These are phyloP conservation scores for Ferdinandea cuprea DNA, from an alignment of 2,888 invertebrate species.

Conservation along the genomic window DNA sequence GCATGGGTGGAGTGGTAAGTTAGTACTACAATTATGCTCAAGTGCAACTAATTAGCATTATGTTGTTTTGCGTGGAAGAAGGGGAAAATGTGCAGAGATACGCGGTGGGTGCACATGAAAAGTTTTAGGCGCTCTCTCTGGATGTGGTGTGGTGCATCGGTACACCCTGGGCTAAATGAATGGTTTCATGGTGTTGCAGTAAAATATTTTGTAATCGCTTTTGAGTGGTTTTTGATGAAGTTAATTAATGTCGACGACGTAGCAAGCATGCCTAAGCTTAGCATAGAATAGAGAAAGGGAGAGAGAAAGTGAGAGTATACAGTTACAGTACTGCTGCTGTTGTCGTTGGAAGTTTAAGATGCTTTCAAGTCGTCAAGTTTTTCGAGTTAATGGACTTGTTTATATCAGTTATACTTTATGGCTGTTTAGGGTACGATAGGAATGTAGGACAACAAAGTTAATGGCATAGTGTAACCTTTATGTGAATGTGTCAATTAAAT, in stretches of 20 bases:
- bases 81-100: background rate
- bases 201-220: conserved; percentile 71
- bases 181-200: conserved; percentile 55
- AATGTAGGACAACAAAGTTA: conserved; percentile 8
- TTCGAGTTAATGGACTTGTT: conserved; percentile 31
- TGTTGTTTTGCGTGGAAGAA: conserved; percentile 23
- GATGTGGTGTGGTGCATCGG: conserved; percentile 7
- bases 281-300: no score
- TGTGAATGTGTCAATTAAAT: background rate
- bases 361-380: conserved; percentile 48
- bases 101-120: background rate
- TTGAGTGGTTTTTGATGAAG: conserved; percentile 71
- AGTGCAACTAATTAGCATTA: conserved; percentile 74
- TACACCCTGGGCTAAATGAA: conserved; percentile 20
- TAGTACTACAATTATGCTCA: conserved; percentile 67
- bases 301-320: background rate
- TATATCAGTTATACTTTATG: conserved; percentile 19
- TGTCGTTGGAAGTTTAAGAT: conserved; percentile 37
- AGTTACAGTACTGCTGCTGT: background rate
- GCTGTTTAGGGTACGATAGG: background rate
- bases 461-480: background rate
- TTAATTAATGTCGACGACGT: conserved; percentile 66
- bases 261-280: conserved; percentile 7
- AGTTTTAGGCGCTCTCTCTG: conserved; percentile 9
- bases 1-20: conserved; percentile 32